phyloP scores from a whole-genome alignment of 2,888 invertebrate genomes.

The Mellilla xanthometata region DNA sequence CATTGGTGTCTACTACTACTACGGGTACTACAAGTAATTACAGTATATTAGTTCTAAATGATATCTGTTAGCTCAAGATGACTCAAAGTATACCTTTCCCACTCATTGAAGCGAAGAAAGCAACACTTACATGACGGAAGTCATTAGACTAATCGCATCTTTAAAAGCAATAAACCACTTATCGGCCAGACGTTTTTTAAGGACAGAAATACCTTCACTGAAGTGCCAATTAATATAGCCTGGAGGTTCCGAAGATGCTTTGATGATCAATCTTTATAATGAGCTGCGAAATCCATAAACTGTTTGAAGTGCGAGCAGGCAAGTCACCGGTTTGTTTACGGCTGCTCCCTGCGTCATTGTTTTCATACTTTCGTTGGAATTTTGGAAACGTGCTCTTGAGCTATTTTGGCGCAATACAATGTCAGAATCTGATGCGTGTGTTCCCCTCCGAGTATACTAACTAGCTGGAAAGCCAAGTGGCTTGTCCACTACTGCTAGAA shows the following conservation, averaged over 20 bases:
- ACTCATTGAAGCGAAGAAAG: slow-evolving; percentile 13
- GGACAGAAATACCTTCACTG: slow-evolving; percentile 3
- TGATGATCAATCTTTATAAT: slow-evolving; percentile 20
- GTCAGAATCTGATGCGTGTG: slow-evolving; percentile 47
- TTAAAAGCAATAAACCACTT: slow-evolving; percentile 13
- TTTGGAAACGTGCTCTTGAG: slow-evolving; percentile 37
- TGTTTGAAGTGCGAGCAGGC: slow-evolving; percentile 10
- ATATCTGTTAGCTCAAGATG: too few species aligned
- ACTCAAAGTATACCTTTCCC: too few species aligned
- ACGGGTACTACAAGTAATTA: too few species aligned
- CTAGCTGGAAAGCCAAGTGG: slow-evolving; percentile 34
- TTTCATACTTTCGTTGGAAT: slow-evolving; percentile 38
- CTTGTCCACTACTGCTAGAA: slow-evolving; percentile 19
- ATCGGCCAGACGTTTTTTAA: slow-evolving; percentile 7
- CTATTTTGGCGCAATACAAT: slow-evolving; percentile 52
- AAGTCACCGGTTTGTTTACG: slow-evolving; percentile 14
- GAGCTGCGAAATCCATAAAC: slow-evolving; percentile 15
- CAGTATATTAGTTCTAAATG: too few species aligned
- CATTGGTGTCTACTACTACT: too few species aligned
- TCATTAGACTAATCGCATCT: slow-evolving; percentile 7
- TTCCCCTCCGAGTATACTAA: slow-evolving; percentile 37
- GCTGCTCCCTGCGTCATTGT: slow-evolving; percentile 30
- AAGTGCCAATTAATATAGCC: slow-evolving; percentile 11
- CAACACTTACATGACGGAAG: slow-evolving; percentile 9
- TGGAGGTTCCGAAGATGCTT: slow-evolving; percentile 5